Conservation (phyloP, 2,113 vertebrate species). For the Vulpes ferrilata region DNA sequence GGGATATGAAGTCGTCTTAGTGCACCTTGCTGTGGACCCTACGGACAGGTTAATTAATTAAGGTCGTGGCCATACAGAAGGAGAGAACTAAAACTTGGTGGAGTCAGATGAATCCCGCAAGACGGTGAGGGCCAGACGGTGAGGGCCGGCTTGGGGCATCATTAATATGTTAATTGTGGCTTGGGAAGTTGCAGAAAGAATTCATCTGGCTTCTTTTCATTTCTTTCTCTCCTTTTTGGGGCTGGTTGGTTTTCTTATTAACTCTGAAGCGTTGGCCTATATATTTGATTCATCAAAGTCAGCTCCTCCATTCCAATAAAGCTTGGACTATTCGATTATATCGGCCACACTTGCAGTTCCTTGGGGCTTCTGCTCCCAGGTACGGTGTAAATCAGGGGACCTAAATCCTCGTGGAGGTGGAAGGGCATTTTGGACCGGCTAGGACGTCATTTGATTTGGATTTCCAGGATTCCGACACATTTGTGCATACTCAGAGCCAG, state of each 20-base stretch:
- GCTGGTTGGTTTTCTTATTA: neutral
- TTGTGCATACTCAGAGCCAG: neutral
- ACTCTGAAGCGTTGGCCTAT: neutral
- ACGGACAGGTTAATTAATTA: neutral
- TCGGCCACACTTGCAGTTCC: neutral
- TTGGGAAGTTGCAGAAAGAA: neutral
- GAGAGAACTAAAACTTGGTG: neutral
- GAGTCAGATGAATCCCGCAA: neutral
- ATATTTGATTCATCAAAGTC: neutral
- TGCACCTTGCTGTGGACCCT: neutral
- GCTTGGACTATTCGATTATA: neutral
- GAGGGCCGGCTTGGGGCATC: neutral
- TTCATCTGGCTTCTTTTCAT: neutral
- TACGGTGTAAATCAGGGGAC: neutral
- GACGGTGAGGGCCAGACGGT: too few species aligned
- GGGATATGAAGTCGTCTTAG: neutral
- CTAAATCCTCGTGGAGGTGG: neutral
- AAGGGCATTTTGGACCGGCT: constrained; percentile 14
- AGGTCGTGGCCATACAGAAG: neutral
- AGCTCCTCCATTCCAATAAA: neutral
- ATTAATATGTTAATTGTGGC: neutral
- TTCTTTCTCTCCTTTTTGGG: neutral
- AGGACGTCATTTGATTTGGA: neutral
- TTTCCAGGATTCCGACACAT: neutral
- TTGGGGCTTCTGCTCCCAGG: neutral